phyloP scores from a whole-genome alignment of 2,797 vertebrate species.

The Periophthalmus magnuspinnatus region DNA sequence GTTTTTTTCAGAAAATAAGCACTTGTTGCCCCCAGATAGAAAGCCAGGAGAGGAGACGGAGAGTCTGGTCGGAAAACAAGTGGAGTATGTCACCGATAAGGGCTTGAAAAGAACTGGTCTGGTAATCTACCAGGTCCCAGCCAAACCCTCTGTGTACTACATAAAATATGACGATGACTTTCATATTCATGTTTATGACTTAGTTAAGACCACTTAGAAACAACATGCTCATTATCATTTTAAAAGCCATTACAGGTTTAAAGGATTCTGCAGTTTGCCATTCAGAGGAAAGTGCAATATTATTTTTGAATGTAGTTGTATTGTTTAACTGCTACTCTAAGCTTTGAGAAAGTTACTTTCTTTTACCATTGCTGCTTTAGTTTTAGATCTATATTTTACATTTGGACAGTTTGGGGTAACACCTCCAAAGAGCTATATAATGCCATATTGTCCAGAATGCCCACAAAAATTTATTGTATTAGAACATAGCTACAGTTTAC shows the following conservation, averaged over 20 bases:
- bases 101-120: constrained; percentile 83
- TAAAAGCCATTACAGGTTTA: constrained; percentile 43
- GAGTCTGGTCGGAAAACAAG: constrained; percentile 85
- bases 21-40: constrained; percentile 83
- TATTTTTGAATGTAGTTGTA: constrained; percentile 61
- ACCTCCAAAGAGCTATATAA: constrained; percentile 37
- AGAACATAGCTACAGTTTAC: constrained; percentile 26
- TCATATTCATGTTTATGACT: constrained; percentile 86
- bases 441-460: constrained; percentile 26
- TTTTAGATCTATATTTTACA: constrained; percentile 26
- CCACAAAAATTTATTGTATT: constrained; percentile 21
- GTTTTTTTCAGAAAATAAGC: constrained; percentile 80
- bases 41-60: constrained; percentile 84
- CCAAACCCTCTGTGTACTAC: constrained; percentile 85
- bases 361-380: constrained; percentile 53
- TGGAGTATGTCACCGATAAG: constrained; percentile 85
- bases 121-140: constrained; percentile 85
- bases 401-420: constrained; percentile 32
- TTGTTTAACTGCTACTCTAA: constrained; percentile 60
- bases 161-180: constrained; percentile 88
- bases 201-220: constrained; percentile 84
- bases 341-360: constrained; percentile 30
- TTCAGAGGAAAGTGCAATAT: constrained; percentile 57
- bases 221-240: constrained; percentile 53
- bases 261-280: constrained; percentile 55